Percentiles rank a stretch among this genome's conserved stretches.
Evolutionary conservation across 1,140 invertebrate species (phyloP).

Genomic region (Chymomyza costata): DNA sequence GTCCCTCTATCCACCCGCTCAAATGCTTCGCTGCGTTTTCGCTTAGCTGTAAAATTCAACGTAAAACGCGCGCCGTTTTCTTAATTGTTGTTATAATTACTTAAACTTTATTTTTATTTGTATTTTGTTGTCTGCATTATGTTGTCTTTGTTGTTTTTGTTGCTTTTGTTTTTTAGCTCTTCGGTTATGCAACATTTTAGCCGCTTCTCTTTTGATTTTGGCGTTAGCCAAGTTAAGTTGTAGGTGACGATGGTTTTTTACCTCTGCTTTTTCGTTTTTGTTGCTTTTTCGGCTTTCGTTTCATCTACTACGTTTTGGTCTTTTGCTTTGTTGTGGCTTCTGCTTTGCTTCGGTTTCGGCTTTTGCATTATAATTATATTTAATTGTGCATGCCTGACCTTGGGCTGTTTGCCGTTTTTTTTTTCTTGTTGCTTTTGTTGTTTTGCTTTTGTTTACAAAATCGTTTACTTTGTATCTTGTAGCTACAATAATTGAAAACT

Average conservation of each 20-base stretch:
- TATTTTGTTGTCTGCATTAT: constrained; percentile 37
- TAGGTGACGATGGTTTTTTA: too few species aligned
- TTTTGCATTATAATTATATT: constrained; percentile 57
- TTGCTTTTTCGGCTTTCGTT: constrained; percentile 21
- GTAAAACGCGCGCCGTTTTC: constrained; percentile 67
- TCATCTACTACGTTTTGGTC: background rate
- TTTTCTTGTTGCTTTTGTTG: constrained; percentile 24
- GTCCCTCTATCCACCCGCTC: too few species aligned
- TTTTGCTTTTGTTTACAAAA: constrained; percentile 8
- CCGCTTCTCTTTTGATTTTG: too few species aligned
- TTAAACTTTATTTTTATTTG: constrained; percentile 37
- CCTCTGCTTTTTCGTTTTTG: constrained; percentile 5
- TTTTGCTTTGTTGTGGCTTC: constrained; percentile 24
- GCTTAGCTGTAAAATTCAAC: constrained; percentile 51
- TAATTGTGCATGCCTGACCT: constrained; percentile 61
- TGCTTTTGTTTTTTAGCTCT: constrained; percentile 17
- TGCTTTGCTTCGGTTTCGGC: constrained; percentile 29
- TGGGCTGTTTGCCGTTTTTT: too few species aligned
- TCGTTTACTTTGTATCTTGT: constrained; percentile 18
- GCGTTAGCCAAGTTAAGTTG: too few species aligned
- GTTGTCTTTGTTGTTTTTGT: constrained; percentile 24
- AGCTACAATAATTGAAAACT: constrained; percentile 33
- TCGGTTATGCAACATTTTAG: constrained; percentile 54
- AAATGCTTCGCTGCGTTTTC: constrained; percentile 40
- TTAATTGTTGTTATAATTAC: constrained; percentile 74